Conservation (phyloP, 1,140 invertebrate species). For the Dreissena polymorpha region DNA sequence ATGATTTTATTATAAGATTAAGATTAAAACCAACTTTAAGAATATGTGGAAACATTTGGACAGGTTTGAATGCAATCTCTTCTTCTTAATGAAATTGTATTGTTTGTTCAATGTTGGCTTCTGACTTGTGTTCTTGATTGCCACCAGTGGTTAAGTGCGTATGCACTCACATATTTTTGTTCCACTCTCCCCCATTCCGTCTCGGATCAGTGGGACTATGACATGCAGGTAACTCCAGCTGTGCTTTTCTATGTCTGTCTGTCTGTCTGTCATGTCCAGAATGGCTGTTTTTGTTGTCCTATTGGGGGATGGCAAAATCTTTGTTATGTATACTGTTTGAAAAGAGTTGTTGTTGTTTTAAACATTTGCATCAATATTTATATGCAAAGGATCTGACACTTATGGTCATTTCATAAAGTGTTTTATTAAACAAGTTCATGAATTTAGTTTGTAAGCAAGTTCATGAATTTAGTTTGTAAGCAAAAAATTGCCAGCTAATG, state of each 20-base stretch:
- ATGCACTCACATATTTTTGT: constrained; percentile 76
- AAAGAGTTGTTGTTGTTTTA: too few species aligned
- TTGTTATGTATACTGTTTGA: constrained; percentile 2
- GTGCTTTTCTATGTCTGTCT: constrained; percentile 23
- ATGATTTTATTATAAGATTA: background rate
- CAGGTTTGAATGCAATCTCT: background rate
- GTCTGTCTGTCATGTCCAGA: constrained; percentile 1
- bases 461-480: too few species aligned
- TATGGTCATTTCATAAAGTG: too few species aligned
- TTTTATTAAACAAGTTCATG: too few species aligned
- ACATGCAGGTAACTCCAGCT: constrained; percentile 73
- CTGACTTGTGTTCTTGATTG: background rate
- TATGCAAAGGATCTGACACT: too few species aligned
- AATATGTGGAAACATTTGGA: too few species aligned
- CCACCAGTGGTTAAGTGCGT: constrained; percentile 64
- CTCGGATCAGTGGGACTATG: constrained; percentile 73
- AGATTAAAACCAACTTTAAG: background rate
- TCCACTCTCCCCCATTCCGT: constrained; percentile 71
- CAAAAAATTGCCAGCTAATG: too few species aligned
- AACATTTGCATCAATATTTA: too few species aligned
- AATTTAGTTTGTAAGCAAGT: too few species aligned
- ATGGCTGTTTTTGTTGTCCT: background rate
- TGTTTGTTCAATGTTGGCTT: too few species aligned
- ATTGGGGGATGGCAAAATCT: background rate
- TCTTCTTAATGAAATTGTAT: constrained; percentile 8